A percentile compares a stretch with the other conserved stretches of the same genome.
Conservation (phyloP, 2,888 invertebrate species). For the Acanthopleura granulata region DNA sequence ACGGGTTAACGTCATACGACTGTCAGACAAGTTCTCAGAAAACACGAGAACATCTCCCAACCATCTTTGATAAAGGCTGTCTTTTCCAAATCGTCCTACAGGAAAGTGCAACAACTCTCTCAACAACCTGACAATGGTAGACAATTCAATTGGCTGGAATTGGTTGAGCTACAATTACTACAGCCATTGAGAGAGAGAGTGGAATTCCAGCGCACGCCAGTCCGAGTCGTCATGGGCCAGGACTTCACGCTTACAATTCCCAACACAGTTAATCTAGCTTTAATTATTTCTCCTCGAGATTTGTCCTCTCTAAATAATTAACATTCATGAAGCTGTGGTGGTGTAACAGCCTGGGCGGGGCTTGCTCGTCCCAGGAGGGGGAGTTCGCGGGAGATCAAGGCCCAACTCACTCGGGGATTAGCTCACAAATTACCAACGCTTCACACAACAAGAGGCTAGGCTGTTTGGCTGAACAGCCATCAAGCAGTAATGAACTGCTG, state of each 20-base stretch:
- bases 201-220: constrained; percentile 4
- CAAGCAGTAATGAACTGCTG: not conserved
- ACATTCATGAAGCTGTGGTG: constrained; percentile 7
- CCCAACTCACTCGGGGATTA: not conserved
- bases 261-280: constrained; percentile 2
- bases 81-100: too few species aligned
- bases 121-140: not conserved
- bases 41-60: too few species aligned
- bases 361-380: not conserved
- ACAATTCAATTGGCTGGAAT: constrained; percentile 14
- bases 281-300: constrained; percentile 10
- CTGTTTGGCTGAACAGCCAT: constrained; percentile 1
- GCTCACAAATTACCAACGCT: constrained; percentile 6
- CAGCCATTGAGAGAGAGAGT: not conserved
- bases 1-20: too few species aligned
- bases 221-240: not conserved
- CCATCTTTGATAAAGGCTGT: too few species aligned
- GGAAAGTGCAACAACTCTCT: too few species aligned
- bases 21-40: too few species aligned
- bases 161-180: not conserved
- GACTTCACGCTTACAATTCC: not conserved
- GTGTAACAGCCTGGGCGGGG: not conserved
- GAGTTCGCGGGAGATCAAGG: not conserved
- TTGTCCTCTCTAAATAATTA: constrained; percentile 10
- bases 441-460: not conserved